phyloP scores from a whole-genome alignment of 1,140 invertebrate genomes.

The Drosophila ogumai region DNA sequence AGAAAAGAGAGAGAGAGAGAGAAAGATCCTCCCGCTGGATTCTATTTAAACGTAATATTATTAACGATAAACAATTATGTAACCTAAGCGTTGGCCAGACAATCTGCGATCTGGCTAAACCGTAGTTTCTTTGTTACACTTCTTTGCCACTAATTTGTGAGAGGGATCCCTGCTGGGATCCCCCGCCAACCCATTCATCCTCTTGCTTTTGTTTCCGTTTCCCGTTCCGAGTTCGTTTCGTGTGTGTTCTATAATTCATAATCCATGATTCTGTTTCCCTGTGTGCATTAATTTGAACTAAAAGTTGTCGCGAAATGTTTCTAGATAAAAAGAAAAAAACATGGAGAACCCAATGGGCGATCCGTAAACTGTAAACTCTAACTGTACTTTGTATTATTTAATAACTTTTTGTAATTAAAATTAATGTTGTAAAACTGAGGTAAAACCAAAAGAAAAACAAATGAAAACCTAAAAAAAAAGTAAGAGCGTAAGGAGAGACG shows the following conservation, averaged over 20 bases:
- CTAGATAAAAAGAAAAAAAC: slow-evolving; percentile 46
- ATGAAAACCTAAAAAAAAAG: slow-evolving; percentile 24
- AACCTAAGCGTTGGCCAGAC: slow-evolving; percentile 67
- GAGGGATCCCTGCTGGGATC: slow-evolving; percentile 7
- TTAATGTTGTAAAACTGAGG: slow-evolving; percentile 83
- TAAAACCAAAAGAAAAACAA: slow-evolving; percentile 53
- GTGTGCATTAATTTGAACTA: slow-evolving; percentile 84
- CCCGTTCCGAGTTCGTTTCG: slow-evolving; percentile 29
- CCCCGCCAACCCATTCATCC: slow-evolving; percentile 23
- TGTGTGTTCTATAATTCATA: slow-evolving; percentile 58
- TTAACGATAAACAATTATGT: slow-evolving; percentile 79
- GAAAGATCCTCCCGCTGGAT: slow-evolving; percentile 22
- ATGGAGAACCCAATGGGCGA: slow-evolving; percentile 39
- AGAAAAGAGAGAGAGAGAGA: slow-evolving; percentile 8
- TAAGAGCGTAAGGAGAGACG: slow-evolving; percentile 18
- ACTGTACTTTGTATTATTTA: slow-evolving; percentile 69
- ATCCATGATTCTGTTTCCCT: slow-evolving; percentile 51
- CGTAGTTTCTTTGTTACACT: slow-evolving; percentile 65
- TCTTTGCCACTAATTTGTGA: slow-evolving; percentile 54
- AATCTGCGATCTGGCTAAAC: slow-evolving; percentile 23
- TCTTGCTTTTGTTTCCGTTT: slow-evolving; percentile 52
- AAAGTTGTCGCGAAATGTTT: slow-evolving; percentile 63
- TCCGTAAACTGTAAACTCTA: slow-evolving; percentile 54
- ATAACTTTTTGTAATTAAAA: slow-evolving; percentile 70
- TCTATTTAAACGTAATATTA: slow-evolving; percentile 79